Base-by-base conservation (phyloP, 1,140 invertebrate species). In the Oryctes rhinoceros region DNA sequence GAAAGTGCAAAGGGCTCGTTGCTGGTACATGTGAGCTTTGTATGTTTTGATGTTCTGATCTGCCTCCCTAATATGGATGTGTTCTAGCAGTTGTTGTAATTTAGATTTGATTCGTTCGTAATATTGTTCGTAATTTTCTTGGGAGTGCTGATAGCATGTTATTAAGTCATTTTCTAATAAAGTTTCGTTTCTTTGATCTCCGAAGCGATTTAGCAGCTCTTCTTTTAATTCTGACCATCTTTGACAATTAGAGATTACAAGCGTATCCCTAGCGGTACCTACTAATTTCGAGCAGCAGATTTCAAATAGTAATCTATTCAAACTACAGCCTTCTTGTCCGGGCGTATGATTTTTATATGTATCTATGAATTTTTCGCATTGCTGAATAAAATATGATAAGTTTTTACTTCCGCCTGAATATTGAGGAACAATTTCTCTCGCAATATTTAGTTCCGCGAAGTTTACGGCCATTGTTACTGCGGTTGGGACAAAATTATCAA, bases 301-400 rank as follows among this genome's bases (percentile, higher is more conserved):
- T 53, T 53, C 49, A 53, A 3, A 53, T 3, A 53, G 10, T 3
- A 53, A 11, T 53, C 13, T 53, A n/a, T 53, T 53, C 11, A 11
- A 6, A 11, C 49, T 3, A 6, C 2, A 11, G 3, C n/a, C n/a
- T n/a, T n/a, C 4, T 53, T 11, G 49, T 3, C 10, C 49, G 4
- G 49, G 49, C 10, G 15, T 48, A 3, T 7, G 4, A 35, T 71
- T 71, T 74, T 44, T 71, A 48, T 79, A 79, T 4, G 2, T 18
- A 71, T 44, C 44, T 18, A 71, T 74, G 44, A 79, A 79, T 79
- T 79, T 79, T 48, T 79, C 62, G n/a, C 35, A 39, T 47, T 79
- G 65, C 74, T 79, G 65, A 1, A 79, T 1, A 24, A 48, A 74
- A 37, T 79, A 79, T 39, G 65, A n/a, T n/a, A n/a, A n/a, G n/a